Base-by-base conservation (phyloP, 1,140 invertebrate species). In the Brachionus manjavacas region DNA sequence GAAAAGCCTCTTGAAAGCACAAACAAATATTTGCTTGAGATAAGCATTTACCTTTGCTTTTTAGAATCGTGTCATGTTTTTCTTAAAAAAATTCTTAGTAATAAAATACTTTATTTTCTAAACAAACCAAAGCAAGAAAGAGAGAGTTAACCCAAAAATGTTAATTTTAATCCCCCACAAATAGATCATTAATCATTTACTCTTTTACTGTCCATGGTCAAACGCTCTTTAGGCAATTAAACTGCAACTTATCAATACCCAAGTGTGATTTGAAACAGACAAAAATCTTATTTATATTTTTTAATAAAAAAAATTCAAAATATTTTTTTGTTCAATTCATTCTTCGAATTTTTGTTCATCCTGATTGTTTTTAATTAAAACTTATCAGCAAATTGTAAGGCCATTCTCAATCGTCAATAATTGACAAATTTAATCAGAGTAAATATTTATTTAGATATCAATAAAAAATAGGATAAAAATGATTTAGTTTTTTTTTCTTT, bases 141-240 rank as follows among this genome's bases (percentile, higher is more conserved):
- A 68, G 4, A 68, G 25, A 68, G 12, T 68, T 68, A 68, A 68
- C 66, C 66, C 31, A 68, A 68, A 68, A 68, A 68, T 68, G 66
- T 68, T 68, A 68, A 68, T 68, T 14, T 68, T 28, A 68, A 68
- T 35, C 66, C 66, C 31, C n/a, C 11, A 31, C 6, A 68, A 68
- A 68, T 66, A 68, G 31, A 68, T 68, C 25, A 68, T 31, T 31
- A 68, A 68, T 23, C 52, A 60, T 60, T 60, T 60, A 60, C 14
- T 60, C 20, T 60, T 23, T 60, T 3, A 23, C 8, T 60, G n/a
- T 60, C 52, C 52, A 55, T 55, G 52, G 52, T 55, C 52, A 55
- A 55, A 20, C 16, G 7, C 20, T 55, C 52, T 20, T 20, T 20
- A 55, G 16, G 46, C 52, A 55, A 20, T 55, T 55, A 55, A 55